These are phyloP conservation scores for Phalacrocorax aristotelis DNA, from an alignment of 2,113 vertebrate species.

Conservation along the genomic window DNA sequence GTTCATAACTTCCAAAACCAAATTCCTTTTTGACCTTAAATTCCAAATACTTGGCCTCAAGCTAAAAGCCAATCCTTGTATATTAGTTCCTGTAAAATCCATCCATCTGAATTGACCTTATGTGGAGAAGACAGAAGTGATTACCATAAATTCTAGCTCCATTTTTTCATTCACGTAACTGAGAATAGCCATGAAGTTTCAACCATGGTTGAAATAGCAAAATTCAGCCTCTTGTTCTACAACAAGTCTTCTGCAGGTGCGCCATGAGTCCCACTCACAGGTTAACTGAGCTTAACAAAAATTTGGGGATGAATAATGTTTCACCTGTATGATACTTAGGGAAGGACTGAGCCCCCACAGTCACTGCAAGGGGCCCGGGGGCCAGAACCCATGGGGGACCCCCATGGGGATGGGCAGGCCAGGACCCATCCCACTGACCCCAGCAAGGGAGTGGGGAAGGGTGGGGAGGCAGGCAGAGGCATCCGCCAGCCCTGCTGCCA, in stretches of 20 bases:
- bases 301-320: neutral
- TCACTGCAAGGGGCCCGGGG: neutral
- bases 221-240: neutral
- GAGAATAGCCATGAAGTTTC: neutral
- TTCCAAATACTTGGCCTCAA: neutral
- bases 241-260: neutral
- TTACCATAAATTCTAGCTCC: neutral
- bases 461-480: neutral
- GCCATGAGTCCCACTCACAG: neutral
- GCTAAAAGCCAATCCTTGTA: neutral
- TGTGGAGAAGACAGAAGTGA: neutral
- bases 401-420: rapidly evolving
- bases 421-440: neutral
- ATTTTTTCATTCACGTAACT: neutral
- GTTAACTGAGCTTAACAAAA: neutral
- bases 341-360: neutral
- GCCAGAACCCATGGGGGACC: neutral
- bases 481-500: neutral
- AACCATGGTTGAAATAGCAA: neutral
- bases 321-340: neutral
- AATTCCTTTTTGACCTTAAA: neutral
- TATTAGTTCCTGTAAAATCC: neutral
- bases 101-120: neutral
- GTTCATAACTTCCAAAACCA: neutral
- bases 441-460: rapidly evolving